Evolutionary conservation across 2,888 invertebrate genomes (phyloP).

Genomic region (Standfussiana lucernea): DNA sequence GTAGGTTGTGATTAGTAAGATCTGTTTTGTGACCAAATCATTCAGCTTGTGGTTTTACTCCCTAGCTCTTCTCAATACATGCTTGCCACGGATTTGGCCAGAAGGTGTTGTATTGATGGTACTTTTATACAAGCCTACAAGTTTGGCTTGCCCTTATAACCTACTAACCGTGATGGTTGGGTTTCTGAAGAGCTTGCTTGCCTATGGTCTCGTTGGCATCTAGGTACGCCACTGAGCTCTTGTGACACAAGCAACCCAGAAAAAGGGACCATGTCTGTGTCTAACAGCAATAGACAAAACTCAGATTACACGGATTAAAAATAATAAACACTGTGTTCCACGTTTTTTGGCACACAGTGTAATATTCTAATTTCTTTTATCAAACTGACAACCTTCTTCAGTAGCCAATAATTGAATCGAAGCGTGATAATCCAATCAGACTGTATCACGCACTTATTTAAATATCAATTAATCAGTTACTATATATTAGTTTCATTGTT

Average conservation of each 20-base stretch:
- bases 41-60: neutral
- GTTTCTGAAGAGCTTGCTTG: too few species aligned
- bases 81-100: neutral
- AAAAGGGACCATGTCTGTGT: neutral
- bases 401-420: slow-evolving; percentile 39
- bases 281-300: neutral
- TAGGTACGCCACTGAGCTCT: too few species aligned
- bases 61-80: neutral
- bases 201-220: too few species aligned
- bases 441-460: slow-evolving; percentile 67
- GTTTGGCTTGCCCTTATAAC: too few species aligned
- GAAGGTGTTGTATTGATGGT: too few species aligned
- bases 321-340: slow-evolving; percentile 8
- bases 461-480: slow-evolving; percentile 73
- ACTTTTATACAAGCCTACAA: too few species aligned
- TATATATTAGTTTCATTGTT: neutral
- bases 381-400: slow-evolving; percentile 41
- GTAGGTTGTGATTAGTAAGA: too few species aligned
- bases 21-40: neutral
- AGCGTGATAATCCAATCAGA: slow-evolving; percentile 60
- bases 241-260: neutral
- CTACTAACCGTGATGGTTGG: too few species aligned
- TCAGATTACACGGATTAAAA: slow-evolving; percentile 13
- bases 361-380: slow-evolving; percentile 32
- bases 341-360: neutral